Evolutionary conservation across 2,888 invertebrate species (phyloP).

Genomic region (Tetanocera ferruginea): DNA sequence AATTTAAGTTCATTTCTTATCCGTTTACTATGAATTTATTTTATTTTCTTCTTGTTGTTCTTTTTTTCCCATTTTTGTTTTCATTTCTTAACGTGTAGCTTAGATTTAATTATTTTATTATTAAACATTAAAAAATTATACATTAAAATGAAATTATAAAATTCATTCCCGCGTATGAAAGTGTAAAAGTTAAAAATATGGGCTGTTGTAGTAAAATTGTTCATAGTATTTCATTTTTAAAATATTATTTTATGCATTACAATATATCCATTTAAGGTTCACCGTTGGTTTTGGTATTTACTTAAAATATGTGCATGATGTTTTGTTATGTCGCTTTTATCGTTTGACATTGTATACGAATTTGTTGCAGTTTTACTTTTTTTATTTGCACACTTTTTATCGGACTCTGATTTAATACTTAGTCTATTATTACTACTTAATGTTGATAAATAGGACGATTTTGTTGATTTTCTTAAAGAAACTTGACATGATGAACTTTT

Average conservation of each 20-base stretch:
- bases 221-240: constrained; percentile 1
- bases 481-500: not conserved
- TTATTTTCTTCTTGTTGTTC: not conserved
- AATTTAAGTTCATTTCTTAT: constrained; percentile 2
- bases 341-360: constrained; percentile 1
- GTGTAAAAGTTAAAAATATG: constrained; percentile 24
- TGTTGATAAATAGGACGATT: constrained; percentile 32
- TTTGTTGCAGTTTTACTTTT: constrained; percentile 3
- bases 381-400: constrained; percentile 15
- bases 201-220: constrained; percentile 13
- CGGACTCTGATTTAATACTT: not conserved
- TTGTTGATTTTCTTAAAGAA: constrained; percentile 27
- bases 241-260: not conserved
- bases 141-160: constrained; percentile 12
- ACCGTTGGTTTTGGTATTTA: constrained; percentile 28
- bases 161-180: constrained; percentile 7
- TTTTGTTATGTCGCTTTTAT: not conserved
- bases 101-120: not conserved
- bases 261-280: constrained; percentile 21
- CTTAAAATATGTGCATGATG: not conserved
- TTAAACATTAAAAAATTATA: constrained; percentile 3
- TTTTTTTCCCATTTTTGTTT: constrained; percentile 5
- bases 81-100: constrained; percentile 14
- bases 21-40: not conserved
- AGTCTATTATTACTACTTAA: constrained; percentile 28